Percentiles rank a stretch among this genome's conserved stretches.
phyloP scores from a whole-genome alignment of 2,888 invertebrate species.

The Epinotia brunnichana region DNA sequence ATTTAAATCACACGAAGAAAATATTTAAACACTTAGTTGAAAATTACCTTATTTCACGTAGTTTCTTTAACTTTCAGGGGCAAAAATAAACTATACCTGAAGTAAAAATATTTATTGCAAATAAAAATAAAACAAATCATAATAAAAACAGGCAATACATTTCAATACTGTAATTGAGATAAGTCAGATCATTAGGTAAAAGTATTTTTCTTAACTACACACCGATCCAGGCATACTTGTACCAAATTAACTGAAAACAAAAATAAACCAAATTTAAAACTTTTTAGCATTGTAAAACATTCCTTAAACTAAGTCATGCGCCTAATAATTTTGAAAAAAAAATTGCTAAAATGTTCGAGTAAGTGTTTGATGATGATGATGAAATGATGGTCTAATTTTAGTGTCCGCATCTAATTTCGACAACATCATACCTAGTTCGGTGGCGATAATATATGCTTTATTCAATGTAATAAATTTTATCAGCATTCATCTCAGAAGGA shows the following conservation, averaged over 20 bases:
- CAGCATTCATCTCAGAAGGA: no score
- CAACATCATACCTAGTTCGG: no score
- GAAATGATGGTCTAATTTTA: no score
- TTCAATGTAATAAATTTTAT: no score
- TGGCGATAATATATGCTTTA: no score
- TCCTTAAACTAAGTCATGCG: constrained; percentile 16
- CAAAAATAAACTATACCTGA: constrained; percentile 34
- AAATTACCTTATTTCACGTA: constrained; percentile 43
- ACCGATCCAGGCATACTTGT: constrained; percentile 77
- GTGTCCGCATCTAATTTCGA: no score
- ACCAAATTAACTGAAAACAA: constrained; percentile 80
- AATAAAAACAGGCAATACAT: constrained; percentile 48
- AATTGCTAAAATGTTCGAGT: not conserved
- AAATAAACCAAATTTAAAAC: constrained; percentile 65
- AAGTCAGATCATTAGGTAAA: constrained; percentile 16
- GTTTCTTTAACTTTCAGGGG: constrained; percentile 16
- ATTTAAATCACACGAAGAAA: constrained; percentile 16
- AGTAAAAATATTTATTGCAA: constrained; percentile 60
- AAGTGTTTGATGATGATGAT: no score
- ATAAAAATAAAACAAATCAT: constrained; percentile 50
- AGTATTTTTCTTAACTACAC: constrained; percentile 63
- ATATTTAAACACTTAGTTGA: constrained; percentile 23
- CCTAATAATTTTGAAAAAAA: not conserved
- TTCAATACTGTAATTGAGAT: constrained; percentile 42
- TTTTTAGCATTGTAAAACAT: constrained; percentile 36